A percentile compares a stretch with the other conserved stretches of the same genome.
phyloP scores from a whole-genome alignment of 2,888 invertebrate genomes.

The Dolomedes plantarius region DNA sequence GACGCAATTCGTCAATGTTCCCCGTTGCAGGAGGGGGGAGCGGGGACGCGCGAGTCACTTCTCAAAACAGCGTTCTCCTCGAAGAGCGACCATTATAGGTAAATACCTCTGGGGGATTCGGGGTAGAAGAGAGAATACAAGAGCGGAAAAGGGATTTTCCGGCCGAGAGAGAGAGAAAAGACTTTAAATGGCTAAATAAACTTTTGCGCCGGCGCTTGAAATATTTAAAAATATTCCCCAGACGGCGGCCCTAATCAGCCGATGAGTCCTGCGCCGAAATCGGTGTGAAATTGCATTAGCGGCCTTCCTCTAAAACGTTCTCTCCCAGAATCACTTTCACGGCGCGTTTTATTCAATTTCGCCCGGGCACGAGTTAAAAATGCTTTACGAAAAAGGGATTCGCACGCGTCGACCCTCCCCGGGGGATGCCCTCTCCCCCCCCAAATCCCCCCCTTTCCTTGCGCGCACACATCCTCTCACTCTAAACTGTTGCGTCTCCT shows the following conservation, averaged over 20 bases:
- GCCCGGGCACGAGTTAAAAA: not conserved
- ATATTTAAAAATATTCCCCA: conserved; percentile 64
- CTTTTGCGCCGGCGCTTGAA: conserved; percentile 36
- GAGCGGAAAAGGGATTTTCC: conserved; percentile 40
- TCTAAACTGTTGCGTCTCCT: not conserved
- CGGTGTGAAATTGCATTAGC: conserved; percentile 62
- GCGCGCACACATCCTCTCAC: not conserved
- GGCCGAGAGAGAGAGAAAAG: conserved; percentile 29
- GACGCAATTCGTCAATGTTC: no score
- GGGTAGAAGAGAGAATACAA: not conserved
- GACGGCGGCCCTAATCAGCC: conserved; percentile 52
- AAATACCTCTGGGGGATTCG: conserved; percentile 58
- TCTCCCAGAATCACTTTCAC: conserved; percentile 43
- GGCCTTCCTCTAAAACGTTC: conserved; percentile 14
- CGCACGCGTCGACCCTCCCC: not conserved
- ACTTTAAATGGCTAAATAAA: conserved; percentile 67
- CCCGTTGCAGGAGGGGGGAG: no score
- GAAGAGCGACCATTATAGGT: conserved; percentile 49
- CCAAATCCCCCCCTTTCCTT: no score
- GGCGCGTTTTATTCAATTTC: conserved; percentile 11
- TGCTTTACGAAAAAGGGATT: conserved; percentile 10
- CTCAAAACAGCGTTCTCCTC: not conserved
- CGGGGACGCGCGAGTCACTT: no score
- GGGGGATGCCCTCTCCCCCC: not conserved
- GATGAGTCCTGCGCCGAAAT: conserved; percentile 45